Evolutionary conservation across 35 echinoderm and acorn worm genomes (phyloP).

Genomic region (Anneissia japonica): DNA sequence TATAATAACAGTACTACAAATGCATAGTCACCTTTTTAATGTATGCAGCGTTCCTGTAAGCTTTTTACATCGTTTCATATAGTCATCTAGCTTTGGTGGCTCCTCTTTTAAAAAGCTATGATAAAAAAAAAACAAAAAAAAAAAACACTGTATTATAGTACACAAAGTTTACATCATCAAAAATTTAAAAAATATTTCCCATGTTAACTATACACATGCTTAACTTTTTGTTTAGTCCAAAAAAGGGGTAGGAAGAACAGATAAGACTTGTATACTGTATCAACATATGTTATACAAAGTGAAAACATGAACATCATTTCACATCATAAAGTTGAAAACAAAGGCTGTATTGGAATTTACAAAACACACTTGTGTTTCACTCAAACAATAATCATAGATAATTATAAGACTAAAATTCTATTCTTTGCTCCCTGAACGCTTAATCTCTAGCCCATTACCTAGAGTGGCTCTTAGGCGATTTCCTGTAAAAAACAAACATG

Average conservation of each 20-base stretch:
- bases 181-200: no score
- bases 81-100: constrained; percentile 66
- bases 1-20: no score
- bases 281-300: no score
- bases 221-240: no score
- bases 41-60: constrained; percentile 86
- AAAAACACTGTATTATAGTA: no score
- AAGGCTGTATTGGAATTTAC: not conserved
- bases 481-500: no score
- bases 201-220: no score
- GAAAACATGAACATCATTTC: no score
- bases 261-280: no score
- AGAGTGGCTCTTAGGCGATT: no score
- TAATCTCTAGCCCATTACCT: not conserved
- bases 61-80: constrained; percentile 91
- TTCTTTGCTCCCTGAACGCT: not conserved
- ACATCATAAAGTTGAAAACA: no score
- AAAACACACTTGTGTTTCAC: not conserved
- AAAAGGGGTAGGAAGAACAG: no score
- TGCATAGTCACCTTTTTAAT: constrained; percentile 60
- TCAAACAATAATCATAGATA: not conserved
- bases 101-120: constrained; percentile 87
- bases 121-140: constrained; percentile 28
- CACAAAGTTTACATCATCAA: not conserved
- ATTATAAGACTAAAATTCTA: not conserved